Evolutionary conservation across 2,113 vertebrate genomes (phyloP).

Genomic region (Cercocebus atys): DNA sequence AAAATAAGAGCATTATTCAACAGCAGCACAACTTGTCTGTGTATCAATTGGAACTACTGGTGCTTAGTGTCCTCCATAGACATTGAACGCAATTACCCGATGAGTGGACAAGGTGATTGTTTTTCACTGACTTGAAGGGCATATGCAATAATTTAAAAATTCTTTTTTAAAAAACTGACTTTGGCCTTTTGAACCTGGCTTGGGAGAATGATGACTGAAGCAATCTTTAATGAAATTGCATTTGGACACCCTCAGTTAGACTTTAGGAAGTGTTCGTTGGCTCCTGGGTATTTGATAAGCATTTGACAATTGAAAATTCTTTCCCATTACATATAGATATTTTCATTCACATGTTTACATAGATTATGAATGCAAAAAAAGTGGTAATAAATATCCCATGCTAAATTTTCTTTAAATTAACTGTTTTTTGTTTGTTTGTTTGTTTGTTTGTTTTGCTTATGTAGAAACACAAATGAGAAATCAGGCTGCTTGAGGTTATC

Average conservation of each 20-base stretch:
- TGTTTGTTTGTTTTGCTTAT: neutral
- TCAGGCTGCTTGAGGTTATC: neutral
- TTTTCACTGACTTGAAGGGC: conserved; percentile 55
- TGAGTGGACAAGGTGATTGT: conserved; percentile 45
- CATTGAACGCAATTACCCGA: conserved; percentile 27
- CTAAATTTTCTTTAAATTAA: neutral
- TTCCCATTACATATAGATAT: neutral
- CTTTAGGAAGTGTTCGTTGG: neutral
- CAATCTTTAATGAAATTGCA: conserved; percentile 45
- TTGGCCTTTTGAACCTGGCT: conserved; percentile 37
- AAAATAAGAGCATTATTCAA: conserved; percentile 75
- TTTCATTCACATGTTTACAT: neutral
- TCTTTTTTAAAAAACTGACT: conserved; percentile 28
- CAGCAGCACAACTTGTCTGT: neutral
- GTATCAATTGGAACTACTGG: conserved; percentile 18
- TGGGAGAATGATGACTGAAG: conserved; percentile 40
- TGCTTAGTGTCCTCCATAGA: conserved; percentile 54
- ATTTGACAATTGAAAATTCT: neutral
- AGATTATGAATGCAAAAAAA: neutral
- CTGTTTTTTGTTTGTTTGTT: neutral
- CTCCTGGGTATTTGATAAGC: neutral
- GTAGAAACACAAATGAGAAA: neutral
- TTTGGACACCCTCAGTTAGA: neutral
- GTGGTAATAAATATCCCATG: neutral
- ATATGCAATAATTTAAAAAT: conserved; percentile 55